Evolutionary conservation across 2,888 invertebrate genomes (phyloP), one percentile per base, ranked within the genome.

Genomic region (Esperia sulphurella): DNA sequence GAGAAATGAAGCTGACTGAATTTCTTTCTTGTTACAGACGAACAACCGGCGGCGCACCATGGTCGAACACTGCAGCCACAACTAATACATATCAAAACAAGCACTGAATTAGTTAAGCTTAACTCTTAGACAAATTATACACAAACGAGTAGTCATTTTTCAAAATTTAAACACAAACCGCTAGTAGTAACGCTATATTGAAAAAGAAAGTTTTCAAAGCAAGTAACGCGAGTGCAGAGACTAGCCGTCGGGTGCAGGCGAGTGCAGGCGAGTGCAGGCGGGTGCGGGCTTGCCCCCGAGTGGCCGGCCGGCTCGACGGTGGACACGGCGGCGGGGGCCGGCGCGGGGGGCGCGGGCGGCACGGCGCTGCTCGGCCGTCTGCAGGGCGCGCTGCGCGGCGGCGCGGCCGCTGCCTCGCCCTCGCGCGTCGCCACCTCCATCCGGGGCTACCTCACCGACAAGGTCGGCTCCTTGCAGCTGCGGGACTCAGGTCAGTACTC

Each of bases 381-480:
- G 81, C 91, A 91, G 77, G 92, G 92, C 75, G 92, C 92, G 85
- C 91, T 93, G 84, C 91, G 93, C 65, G 93, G 93, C 81, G 91
- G 93, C 76, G 92, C 92, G 70, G 92, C 92, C 75, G 93, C 92
- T 75, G 92, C 92, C 80, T 92, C 93, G 76, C 93, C 93, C 65
- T 91, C 92, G 79, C 91, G 93, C 68, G 93, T 94, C 74, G 94
- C 94, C 78, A 92, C 91, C 86, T 94, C 94, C 85, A 92, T 94
- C 83, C 91, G 92, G 76, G 94, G 94, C 69, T 94, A 92, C 90
- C 91, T 95, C 65, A 89, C 92, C 74, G 92, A 91, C 83, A 92
- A 93, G 71, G 91, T 94, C 80, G 89, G 92, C 80, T 91, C 92
- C 75, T 90, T 93, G 77, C 91, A 93, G 84, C 91, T 92, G 45